phyloP scores from a whole-genome alignment of 2,888 invertebrate genomes.

The Plebejus anna region DNA sequence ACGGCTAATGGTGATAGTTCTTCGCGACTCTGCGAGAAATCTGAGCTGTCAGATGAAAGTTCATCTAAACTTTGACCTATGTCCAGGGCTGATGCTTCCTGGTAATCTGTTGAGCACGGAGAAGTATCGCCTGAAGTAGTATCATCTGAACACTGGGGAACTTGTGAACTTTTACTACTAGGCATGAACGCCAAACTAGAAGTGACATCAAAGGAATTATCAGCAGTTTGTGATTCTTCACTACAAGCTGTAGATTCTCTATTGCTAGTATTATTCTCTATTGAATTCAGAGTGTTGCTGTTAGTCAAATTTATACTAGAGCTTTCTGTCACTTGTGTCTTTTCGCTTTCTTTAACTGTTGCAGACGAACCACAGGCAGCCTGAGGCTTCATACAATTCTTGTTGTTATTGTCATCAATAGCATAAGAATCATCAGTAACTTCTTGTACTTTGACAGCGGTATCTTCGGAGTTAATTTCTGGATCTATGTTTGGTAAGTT shows the following conservation, averaged over 20 bases:
- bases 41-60: conserved; percentile 66
- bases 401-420: conserved; percentile 27
- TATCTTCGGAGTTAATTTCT: conserved; percentile 24
- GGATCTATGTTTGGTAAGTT: conserved; percentile 60
- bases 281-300: conserved; percentile 50
- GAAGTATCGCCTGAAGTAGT: conserved; percentile 68
- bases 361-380: conserved; percentile 38
- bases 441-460: conserved; percentile 13
- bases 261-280: conserved; percentile 46
- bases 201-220: conserved; percentile 69
- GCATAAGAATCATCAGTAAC: conserved; percentile 45
- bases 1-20: conserved; percentile 52
- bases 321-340: conserved; percentile 39
- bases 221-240: conserved; percentile 68
- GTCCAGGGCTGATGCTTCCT: conserved; percentile 72
- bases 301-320: conserved; percentile 42
- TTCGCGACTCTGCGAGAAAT: conserved; percentile 73
- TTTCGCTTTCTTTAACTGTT: conserved; percentile 43
- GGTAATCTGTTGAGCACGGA: conserved; percentile 73
- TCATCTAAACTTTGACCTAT: conserved; percentile 67
- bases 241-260: conserved; percentile 61
- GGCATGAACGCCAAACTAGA: conserved; percentile 74
- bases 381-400: conserved; percentile 32
- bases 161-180: conserved; percentile 68
- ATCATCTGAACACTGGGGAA: conserved; percentile 56